Evolutionary conservation across 2,113 vertebrate species (phyloP).

Genomic region (Eptesicus fuscus): DNA sequence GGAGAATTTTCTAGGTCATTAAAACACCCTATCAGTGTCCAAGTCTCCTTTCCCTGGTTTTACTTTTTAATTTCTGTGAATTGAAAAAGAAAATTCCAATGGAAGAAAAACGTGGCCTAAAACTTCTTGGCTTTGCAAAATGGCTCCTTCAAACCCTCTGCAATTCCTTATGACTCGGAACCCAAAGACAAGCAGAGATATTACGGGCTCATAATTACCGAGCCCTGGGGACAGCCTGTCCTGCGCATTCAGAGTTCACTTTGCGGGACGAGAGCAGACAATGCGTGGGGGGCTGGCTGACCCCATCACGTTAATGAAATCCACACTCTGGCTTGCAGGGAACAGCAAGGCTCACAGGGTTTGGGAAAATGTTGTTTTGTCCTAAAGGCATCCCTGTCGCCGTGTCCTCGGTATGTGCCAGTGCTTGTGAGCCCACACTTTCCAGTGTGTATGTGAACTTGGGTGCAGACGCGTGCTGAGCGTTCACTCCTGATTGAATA

Average conservation of each 20-base stretch:
- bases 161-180: slow-evolving; percentile 12
- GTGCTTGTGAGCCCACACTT: accelerated
- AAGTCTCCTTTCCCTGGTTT: slow-evolving; percentile 29
- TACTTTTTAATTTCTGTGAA: slow-evolving; percentile 44
- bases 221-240: slow-evolving; percentile 1
- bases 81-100: background rate
- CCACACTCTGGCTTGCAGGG: background rate
- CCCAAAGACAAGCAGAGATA: slow-evolving; percentile 12
- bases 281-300: background rate
- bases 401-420: background rate
- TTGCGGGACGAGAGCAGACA: background rate
- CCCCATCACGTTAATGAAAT: background rate
- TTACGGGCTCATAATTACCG: background rate
- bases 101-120: slow-evolving; percentile 5
- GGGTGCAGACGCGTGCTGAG: no score
- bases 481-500: background rate
- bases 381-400: background rate
- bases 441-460: background rate
- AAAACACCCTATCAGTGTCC: background rate
- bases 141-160: slow-evolving; percentile 11
- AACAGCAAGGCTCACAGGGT: background rate
- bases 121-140: slow-evolving; percentile 34
- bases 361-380: background rate
- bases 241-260: slow-evolving; percentile 50
- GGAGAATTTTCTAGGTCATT: background rate